These are phyloP conservation scores for Clavelina lepadiformis DNA, from an alignment of 23 tunicate species.

Conservation along the genomic window DNA sequence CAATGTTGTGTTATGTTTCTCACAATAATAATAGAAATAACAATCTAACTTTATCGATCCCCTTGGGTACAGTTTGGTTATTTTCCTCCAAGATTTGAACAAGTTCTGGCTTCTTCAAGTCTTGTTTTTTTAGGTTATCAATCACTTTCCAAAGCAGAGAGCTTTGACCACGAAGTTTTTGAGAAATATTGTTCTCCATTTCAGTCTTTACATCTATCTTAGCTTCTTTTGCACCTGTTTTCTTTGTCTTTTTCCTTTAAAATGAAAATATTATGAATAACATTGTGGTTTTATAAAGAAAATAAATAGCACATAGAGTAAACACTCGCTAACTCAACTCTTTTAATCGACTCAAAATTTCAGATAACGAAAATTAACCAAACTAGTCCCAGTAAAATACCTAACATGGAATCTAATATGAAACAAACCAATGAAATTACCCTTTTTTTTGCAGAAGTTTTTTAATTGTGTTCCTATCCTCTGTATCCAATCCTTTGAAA, in stretches of 20 bases:
- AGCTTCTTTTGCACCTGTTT: background rate
- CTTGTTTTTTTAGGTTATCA: slow-evolving; percentile 56
- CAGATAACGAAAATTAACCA: too few species aligned
- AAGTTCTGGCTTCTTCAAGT: slow-evolving; percentile 39
- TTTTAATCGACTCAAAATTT: too few species aligned
- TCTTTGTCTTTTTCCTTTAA: slow-evolving; percentile 8
- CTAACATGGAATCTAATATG: too few species aligned
- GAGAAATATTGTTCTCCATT: slow-evolving; percentile 15
- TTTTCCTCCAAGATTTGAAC: slow-evolving; percentile 42
- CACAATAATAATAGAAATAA: too few species aligned
- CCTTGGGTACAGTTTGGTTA: slow-evolving; percentile 48
- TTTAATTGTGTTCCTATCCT: slow-evolving; percentile 47
- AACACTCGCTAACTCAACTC: too few species aligned
- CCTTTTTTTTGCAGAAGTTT: slow-evolving; percentile 48
- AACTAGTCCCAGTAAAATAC: too few species aligned
- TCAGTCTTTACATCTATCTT: background rate
- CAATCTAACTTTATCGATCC: slow-evolving; percentile 50
- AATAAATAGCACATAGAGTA: too few species aligned
- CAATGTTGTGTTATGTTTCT: too few species aligned
- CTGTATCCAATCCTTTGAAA: slow-evolving; percentile 62
- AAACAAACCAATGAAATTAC: too few species aligned
- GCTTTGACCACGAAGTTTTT: slow-evolving; percentile 47
- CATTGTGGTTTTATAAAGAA: too few species aligned
- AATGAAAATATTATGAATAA: background rate
- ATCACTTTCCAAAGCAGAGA: slow-evolving; percentile 65